Evolutionary conservation across 2,888 invertebrate species (phyloP).

Genomic region (Neelides folsomi): DNA sequence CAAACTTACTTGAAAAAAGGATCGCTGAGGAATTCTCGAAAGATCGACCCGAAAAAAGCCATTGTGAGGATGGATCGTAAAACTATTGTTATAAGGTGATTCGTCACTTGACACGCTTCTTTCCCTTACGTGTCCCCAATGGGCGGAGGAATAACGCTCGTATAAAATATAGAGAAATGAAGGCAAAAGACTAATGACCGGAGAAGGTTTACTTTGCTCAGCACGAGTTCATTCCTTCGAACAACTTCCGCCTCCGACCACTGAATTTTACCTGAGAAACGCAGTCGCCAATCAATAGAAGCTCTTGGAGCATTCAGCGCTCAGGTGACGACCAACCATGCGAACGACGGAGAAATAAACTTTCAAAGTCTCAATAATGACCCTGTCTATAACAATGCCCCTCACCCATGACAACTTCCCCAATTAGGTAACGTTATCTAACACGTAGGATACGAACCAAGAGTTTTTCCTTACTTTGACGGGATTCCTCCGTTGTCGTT

Average conservation of each 20-base stretch:
- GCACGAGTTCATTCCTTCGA: too few species aligned
- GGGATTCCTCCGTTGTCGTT: slow-evolving; percentile 10
- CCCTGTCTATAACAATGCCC: background rate
- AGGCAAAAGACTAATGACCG: too few species aligned
- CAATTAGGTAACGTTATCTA: background rate
- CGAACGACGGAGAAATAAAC: too few species aligned
- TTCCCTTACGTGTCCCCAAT: background rate
- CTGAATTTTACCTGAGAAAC: too few species aligned
- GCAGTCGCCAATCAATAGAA: too few species aligned
- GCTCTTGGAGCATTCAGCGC: too few species aligned
- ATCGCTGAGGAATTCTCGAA: slow-evolving; percentile 35
- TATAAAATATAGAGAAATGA: too few species aligned
- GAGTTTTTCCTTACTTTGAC: background rate
- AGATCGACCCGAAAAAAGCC: slow-evolving; percentile 35
- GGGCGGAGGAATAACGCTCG: too few species aligned
- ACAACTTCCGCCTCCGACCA: too few species aligned
- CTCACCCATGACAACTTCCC: background rate
- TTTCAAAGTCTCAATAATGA: background rate
- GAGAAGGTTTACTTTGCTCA: too few species aligned
- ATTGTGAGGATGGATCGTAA: slow-evolving; percentile 16
- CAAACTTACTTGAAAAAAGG: slow-evolving; percentile 36
- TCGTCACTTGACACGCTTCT: background rate
- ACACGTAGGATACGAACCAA: background rate
- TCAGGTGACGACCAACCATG: too few species aligned
- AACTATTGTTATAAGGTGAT: background rate